Percentiles rank a stretch among this genome's conserved stretches.
These are phyloP conservation scores for Hesperia comma DNA, from an alignment of 2,888 invertebrate genomes.

Conservation along the genomic window DNA sequence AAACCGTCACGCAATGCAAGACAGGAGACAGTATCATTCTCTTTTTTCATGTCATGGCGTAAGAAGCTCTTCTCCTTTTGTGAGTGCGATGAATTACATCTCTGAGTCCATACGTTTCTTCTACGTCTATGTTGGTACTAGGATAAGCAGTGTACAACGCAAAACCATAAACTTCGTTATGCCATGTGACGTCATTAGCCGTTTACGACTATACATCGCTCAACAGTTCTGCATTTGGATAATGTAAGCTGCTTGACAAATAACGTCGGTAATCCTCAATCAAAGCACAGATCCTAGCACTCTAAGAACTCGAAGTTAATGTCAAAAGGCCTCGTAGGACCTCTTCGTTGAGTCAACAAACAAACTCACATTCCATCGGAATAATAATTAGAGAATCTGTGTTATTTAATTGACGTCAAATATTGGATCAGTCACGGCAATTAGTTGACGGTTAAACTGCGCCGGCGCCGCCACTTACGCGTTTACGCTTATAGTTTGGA, in stretches of 20 bases:
- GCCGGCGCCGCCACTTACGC: constrained; percentile 48
- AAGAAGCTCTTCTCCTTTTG: no score
- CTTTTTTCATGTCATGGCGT: no score
- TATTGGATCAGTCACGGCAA: constrained; percentile 72
- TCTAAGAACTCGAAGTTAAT: not conserved
- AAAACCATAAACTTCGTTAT: no score
- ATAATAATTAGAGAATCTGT: constrained; percentile 57
- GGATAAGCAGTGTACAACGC: no score
- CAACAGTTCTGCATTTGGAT: no score
- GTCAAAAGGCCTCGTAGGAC: constrained; percentile 12
- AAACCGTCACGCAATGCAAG: no score
- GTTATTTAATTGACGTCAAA: constrained; percentile 67
- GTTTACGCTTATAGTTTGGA: constrained; percentile 5
- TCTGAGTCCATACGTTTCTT: no score
- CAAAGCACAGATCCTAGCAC: not conserved
- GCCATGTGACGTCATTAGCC: no score
- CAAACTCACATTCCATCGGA: constrained; percentile 44
- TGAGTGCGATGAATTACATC: no score
- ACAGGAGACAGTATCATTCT: no score
- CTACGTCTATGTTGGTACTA: no score
- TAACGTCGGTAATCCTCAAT: not conserved
- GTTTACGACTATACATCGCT: no score
- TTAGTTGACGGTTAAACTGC: constrained; percentile 57
- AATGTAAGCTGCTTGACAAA: not conserved
- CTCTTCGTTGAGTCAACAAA: constrained; percentile 24